Conservation (phyloP, 2,888 invertebrate genomes). For the Lycocerus yunnanus region DNA sequence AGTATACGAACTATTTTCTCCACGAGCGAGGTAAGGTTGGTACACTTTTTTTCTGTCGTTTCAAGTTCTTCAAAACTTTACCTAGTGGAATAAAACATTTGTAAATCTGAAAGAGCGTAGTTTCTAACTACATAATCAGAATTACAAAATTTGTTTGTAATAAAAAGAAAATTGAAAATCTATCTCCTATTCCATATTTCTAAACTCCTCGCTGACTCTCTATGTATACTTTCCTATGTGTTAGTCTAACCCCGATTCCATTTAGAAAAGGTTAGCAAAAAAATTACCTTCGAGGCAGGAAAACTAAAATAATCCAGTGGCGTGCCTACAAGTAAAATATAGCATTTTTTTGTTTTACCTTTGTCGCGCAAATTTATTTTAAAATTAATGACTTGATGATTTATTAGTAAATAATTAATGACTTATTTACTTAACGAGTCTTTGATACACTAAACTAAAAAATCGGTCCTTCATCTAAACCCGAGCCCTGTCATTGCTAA, state of each 20-base stretch:
- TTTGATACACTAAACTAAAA: background rate
- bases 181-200: background rate
- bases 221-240: background rate
- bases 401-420: background rate
- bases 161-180: no score
- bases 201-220: no score
- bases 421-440: background rate
- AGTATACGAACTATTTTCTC: no score
- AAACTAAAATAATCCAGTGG: background rate
- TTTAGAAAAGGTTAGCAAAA: background rate
- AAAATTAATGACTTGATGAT: background rate
- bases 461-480: background rate
- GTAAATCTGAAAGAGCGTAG: no score
- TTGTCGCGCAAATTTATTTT: background rate
- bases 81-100: no score
- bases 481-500: background rate
- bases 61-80: no score
- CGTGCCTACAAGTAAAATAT: no score
- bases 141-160: no score
- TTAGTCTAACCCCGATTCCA: background rate
- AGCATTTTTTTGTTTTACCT: background rate
- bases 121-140: no score
- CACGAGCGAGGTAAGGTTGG: no score
- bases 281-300: background rate
- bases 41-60: no score